Base-by-base conservation (phyloP, 1,140 invertebrate species). In the Epicauta chinensis region DNA sequence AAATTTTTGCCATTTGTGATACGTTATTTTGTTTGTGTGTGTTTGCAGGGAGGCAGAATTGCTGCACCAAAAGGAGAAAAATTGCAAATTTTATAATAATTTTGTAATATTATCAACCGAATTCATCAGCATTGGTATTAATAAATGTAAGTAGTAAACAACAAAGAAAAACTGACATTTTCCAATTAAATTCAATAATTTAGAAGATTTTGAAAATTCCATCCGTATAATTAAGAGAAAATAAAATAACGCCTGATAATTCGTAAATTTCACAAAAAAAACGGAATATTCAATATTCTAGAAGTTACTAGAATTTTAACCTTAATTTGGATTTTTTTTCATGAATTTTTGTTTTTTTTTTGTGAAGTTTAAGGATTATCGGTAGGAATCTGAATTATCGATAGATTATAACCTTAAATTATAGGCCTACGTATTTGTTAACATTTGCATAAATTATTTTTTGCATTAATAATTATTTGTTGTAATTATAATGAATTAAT, bases 21-120 rank as follows among this genome's bases (percentile, higher is more conserved):
- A n/a, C n/a, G n/a, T n/a, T n/a, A n/a, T n/a, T n/a, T n/a, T n/a
- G n/a, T n/a, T 65, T 59, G 43, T 34, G 10, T 68, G 63, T 69
- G 69, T 52, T 69, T 66, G 79, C 69, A 89, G 87, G 73, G 84
- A 89, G 74, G 70, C 77, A 45, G 84, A 89, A 58, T 81, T 90
- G 56, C 67, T 83, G 23, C 77, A 80, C 31, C 84, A 88, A 69
- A 84, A 86, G 60, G 83, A 84, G 59, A 78, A 82, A 57, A 83
- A 83, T 72, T 83, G 83, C 61, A 76, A 77, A 30, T 90, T 90
- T 72, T 90, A 87, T 64, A 83, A 82, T 45, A 80, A 84, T 4
- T 87, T 89, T 72, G 81, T 82, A 58, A 81, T 84, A 14, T 68
- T 90, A 56, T 79, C 84, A 46, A 80, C 85, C 10, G 84, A 89